phyloP scores from a whole-genome alignment of 2,113 vertebrate species.

The Spermophilus dauricus region DNA sequence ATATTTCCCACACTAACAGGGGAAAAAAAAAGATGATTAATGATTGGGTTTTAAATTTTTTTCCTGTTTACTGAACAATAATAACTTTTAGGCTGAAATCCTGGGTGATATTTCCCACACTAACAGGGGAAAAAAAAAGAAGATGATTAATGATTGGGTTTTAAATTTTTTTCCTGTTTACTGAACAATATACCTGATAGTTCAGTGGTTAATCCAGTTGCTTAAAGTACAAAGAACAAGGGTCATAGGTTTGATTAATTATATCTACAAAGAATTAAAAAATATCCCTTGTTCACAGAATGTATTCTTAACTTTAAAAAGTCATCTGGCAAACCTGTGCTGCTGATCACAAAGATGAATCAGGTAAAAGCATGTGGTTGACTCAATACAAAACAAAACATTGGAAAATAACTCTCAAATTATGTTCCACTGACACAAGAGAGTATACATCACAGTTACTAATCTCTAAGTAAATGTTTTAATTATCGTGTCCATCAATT shows the following conservation, averaged over 20 bases:
- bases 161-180: conserved; percentile 23
- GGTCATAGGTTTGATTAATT: conserved; percentile 49
- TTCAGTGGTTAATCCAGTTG: conserved; percentile 52
- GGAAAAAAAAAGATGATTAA: not conserved
- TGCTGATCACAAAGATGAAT: conserved; percentile 50
- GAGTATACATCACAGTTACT: conserved; percentile 25
- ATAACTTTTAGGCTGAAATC: not conserved
- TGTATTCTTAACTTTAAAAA: conserved; percentile 72
- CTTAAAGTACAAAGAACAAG: conserved; percentile 28
- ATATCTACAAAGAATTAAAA: conserved; percentile 55
- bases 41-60: conserved; percentile 17
- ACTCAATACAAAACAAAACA: conserved; percentile 64
- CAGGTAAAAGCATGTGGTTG: conserved; percentile 60
- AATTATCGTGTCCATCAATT: conserved; percentile 58
- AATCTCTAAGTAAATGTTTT: conserved; percentile 55
- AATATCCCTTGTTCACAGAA: conserved; percentile 23
- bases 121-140: not conserved
- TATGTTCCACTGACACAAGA: conserved; percentile 20
- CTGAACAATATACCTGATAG: conserved; percentile 21
- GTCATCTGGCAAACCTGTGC: conserved; percentile 52
- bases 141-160: not conserved
- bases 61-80: conserved; percentile 45
- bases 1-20: conserved; percentile 6
- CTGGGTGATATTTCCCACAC: not conserved
- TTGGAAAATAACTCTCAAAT: conserved; percentile 45